phyloP scores from a whole-genome alignment of 2,888 invertebrate genomes.

The Taphrorychus bicolor region DNA sequence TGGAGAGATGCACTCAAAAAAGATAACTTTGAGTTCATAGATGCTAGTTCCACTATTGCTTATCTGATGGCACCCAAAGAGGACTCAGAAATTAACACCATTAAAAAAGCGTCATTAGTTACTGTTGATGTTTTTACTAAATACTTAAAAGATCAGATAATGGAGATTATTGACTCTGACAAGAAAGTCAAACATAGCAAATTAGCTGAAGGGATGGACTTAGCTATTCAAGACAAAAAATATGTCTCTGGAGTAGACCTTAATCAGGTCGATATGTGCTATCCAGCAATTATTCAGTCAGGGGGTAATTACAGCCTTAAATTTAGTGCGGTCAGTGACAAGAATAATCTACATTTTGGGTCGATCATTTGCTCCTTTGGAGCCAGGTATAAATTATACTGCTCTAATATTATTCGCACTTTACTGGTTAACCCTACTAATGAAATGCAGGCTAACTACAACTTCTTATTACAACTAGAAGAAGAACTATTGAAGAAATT shows the following conservation, averaged over 20 bases:
- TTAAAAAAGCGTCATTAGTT: slow-evolving; percentile 92
- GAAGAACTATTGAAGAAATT: slow-evolving; percentile 89
- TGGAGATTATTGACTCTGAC: slow-evolving; percentile 98
- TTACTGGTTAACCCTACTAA: slow-evolving; percentile 93
- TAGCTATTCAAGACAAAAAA: slow-evolving; percentile 93
- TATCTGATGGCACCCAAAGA: slow-evolving; percentile 94
- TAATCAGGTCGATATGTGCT: slow-evolving; percentile 94
- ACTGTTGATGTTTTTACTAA: slow-evolving; percentile 96
- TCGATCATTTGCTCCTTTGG: slow-evolving; percentile 95
- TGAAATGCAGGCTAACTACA: slow-evolving; percentile 84
- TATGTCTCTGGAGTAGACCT: slow-evolving; percentile 91
- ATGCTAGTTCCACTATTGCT: slow-evolving; percentile 85
- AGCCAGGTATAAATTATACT: slow-evolving; percentile 95
- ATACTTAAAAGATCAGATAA: slow-evolving; percentile 95
- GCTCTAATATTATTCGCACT: slow-evolving; percentile 96
- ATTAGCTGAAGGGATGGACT: slow-evolving; percentile 93
- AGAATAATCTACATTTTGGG: slow-evolving; percentile 93
- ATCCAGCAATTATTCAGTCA: slow-evolving; percentile 98
- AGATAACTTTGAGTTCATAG: slow-evolving; percentile 80
- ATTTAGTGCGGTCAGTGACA: slow-evolving; percentile 94
- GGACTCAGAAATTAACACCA: slow-evolving; percentile 85
- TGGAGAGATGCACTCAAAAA: slow-evolving; percentile 84
- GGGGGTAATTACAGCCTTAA: slow-evolving; percentile 96
- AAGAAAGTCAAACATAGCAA: slow-evolving; percentile 97
- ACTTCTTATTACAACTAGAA: slow-evolving; percentile 86